Conservation (phyloP, 2,113 vertebrate species). For the Murina feae region DNA sequence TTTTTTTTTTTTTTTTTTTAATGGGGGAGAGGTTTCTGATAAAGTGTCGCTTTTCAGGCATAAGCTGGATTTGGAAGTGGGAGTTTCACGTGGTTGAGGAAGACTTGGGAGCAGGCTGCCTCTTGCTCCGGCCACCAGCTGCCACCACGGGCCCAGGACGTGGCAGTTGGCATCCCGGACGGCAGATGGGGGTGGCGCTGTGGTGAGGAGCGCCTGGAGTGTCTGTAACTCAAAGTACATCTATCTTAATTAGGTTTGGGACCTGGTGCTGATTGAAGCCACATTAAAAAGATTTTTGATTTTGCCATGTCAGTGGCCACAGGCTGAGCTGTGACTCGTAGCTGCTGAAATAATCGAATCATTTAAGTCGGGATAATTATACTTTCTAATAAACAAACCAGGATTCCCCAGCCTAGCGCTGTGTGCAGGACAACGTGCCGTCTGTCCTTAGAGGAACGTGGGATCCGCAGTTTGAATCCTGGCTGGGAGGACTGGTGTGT, state of each 20-base stretch:
- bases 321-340: not conserved
- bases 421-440: not conserved
- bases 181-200: not conserved
- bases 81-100: not conserved
- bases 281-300: not conserved
- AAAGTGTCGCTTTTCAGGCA: not conserved
- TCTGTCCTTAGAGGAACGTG: not conserved
- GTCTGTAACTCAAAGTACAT: not conserved
- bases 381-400: not conserved
- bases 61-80: not conserved
- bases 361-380: conserved; percentile 7
- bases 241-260: conserved; percentile 18
- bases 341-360: not conserved
- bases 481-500: not conserved
- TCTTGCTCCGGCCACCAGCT: not conserved
- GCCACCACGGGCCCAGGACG: not conserved
- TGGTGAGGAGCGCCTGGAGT: not conserved
- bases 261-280: not conserved
- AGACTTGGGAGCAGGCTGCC: not conserved
- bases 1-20: not conserved
- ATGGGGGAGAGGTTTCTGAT: not conserved
- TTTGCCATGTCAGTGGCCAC: not conserved
- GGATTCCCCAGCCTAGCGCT: not conserved
- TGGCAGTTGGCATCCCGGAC: not conserved
- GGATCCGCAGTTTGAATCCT: not conserved